Evolutionary conservation across 23 tunicate species (phyloP), one percentile per base, ranked within the genome.

Genomic region (Halocynthia roretzi): DNA sequence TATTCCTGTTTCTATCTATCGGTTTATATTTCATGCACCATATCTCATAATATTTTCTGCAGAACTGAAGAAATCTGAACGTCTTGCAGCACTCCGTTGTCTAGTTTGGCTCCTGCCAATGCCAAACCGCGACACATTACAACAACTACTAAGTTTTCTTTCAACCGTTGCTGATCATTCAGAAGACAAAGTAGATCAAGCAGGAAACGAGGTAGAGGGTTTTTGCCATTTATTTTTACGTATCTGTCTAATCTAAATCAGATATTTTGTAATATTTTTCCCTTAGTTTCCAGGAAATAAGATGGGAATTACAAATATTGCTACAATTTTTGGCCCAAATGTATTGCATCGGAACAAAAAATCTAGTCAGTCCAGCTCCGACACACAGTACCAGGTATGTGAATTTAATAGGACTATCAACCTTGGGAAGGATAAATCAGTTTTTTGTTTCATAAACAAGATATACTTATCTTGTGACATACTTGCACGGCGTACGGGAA

Each of bases 241-340:
- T 58, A 58, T 14, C 63, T 58, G 5, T 58, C 17, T 58, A 1
- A n/a, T 58, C 63, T n/a, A 58, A 58, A 58, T 15, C 63, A 4
- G n/a, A 58, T 15, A 58, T 58, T 58, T 58, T n/a, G 15, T 15
- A 58, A 58, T 14, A 58, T 14, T 58, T 58, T 70, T 9, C 52
- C 5, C 68, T 64, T 61, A 91, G 97, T 75, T 92, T 50, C 44
- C 48, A 6, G 98, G 98, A 52, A 92, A 92, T 82, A 92, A 92
- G 79, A 92, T 92, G 98, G 60, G 54, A 20, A 78, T 82, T n/a
- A 21, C 79, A 8, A 92, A 92, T 58, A 79, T 92, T 14, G 87
- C 98, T 8, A 82, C 87, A 17, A 92, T 92, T 57, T 92, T 92
- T 54, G 98, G 98, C 14, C 98, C 98, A 1, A 92, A 92, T 64